Base-by-base conservation (phyloP, 2,888 invertebrate species). In the Drosophila mercatorum region DNA sequence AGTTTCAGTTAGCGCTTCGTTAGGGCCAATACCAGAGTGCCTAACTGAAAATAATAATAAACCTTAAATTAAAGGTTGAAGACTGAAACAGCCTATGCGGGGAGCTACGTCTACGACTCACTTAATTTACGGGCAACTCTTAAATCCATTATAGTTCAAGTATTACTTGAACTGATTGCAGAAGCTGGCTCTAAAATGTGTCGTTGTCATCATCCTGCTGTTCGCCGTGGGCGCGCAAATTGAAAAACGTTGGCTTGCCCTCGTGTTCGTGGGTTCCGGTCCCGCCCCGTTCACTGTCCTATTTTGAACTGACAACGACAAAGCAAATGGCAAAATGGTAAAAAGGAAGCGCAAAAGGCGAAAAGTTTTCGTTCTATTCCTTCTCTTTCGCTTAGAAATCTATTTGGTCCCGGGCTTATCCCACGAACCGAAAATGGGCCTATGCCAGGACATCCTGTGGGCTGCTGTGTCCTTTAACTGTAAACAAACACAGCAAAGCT, bases 401-500 rank as follows among this genome's bases (percentile, higher is more conserved):
- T 78, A 78, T 80, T 77, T 77, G 68, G 78, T 46, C 81, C 46
- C 46, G 49, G 53, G 78, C 73, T 80, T 80, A 81, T 81, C 79
- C 73, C 62, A 60, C 57, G 22, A 63, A 70, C 55, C 51, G 64
- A 72, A 69, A 72, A 78, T 69, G 81, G 63, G 80, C 80, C 81
- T 80, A 81, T 64, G 66, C 67, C 46, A 55, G 64, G 53, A 74
- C 78, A 68, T 80, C 81, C 80, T 78, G 78, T 78, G 78, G 66
- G 71, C 60, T 51, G 41, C 26, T 65, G 74, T 81, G 72, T 80
- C 73, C 81, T 78, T 79, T 81, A 81, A 81, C 81, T 72, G 81
- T 81, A 81, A 81, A 81, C 80, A 81, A 81, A 81, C 81, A 80
- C 51, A 72, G 69, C 57, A 81, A 81, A 81, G 80, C 81, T 81